Evolutionary conservation across 2,888 invertebrate species (phyloP).

Genomic region (Ophraella communa): DNA sequence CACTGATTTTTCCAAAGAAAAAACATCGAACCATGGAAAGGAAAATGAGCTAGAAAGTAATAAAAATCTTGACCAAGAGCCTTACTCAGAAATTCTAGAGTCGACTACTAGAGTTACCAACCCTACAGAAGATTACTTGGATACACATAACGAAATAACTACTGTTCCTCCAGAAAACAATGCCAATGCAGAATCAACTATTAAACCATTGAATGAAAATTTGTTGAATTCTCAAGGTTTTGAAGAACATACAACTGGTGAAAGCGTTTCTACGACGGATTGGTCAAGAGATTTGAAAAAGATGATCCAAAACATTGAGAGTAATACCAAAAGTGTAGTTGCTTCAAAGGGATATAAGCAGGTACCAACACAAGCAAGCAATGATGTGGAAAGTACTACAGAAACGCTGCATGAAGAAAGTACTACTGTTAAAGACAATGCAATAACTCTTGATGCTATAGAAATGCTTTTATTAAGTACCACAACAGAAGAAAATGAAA

Average conservation of each 20-base stretch:
- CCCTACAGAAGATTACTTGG: neutral
- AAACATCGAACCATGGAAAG: no score
- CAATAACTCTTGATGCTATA: no score
- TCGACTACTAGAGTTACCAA: conserved; percentile 6
- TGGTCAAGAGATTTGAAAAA: conserved; percentile 11
- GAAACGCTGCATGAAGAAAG: neutral
- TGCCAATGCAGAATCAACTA: no score
- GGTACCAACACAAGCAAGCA: neutral
- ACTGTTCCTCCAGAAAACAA: conserved; percentile 21
- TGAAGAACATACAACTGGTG: no score
- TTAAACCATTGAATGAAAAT: no score
- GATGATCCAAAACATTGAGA: conserved; percentile 29
- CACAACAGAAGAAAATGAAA: neutral
- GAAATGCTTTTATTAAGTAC: conserved; percentile 7
- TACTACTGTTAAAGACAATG: conserved; percentile 8
- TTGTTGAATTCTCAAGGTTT: no score
- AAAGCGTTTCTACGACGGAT: neutral
- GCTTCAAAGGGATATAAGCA: conserved; percentile 9
- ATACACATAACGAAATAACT: no score
- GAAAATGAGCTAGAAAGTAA: no score
- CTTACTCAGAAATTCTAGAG: conserved; percentile 14
- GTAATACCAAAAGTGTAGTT: conserved; percentile 22
- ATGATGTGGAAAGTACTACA: conserved; percentile 2
- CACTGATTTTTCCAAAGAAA: conserved; percentile 10
- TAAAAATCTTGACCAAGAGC: no score